Percentiles rank a stretch among this genome's conserved stretches.
Conservation (phyloP, 1,140 invertebrate species). For the Caenorhabditis elegans region WBcel235 BX284603.4:782501-783000, state of each 20-base stretch:
- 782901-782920: conserved; percentile 47
- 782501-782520: conserved; percentile 62
- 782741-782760: conserved; percentile 27
- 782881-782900: conserved; percentile 54
- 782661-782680: conserved; percentile 52
- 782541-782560: neutral
- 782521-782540: conserved; percentile 44
- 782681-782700: conserved; percentile 61
- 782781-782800: too few relatives aligned
- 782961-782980: neutral
- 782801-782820: too few relatives aligned
- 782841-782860: conserved; percentile 54
- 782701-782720: conserved; percentile 52
- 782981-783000: neutral
- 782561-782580: conserved; percentile 45
- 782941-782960: conserved; percentile 32
- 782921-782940: conserved; percentile 61
- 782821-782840: conserved; percentile 55
- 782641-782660: conserved; percentile 62
- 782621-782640: conserved; percentile 50
- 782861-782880: conserved; percentile 62
- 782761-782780: too few relatives aligned
- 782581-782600: conserved; percentile 52
- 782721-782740: conserved; percentile 31
- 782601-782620: conserved; percentile 51